phyloP scores from a whole-genome alignment of 2,797 vertebrate species.

The Protonibea diacanthus region DNA sequence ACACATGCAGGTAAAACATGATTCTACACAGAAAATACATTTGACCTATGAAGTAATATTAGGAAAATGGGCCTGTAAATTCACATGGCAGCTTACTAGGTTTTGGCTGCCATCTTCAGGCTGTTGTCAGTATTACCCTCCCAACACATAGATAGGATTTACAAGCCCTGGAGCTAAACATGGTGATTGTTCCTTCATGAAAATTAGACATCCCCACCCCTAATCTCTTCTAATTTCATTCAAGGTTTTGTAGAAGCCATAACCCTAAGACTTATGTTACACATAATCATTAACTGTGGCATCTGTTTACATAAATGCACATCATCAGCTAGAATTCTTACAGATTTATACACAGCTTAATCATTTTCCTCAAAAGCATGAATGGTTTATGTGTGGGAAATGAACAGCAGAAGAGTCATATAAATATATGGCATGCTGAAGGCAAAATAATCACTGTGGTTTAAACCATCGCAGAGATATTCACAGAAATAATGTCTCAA shows the following conservation, averaged over 20 bases:
- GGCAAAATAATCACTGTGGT: conserved; percentile 52
- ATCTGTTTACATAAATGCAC: conserved; percentile 67
- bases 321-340: conserved; percentile 56
- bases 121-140: conserved; percentile 51
- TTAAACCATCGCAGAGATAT: conserved; percentile 44
- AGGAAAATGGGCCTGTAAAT: conserved; percentile 56
- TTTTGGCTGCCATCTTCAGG: conserved; percentile 90
- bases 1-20: conserved; percentile 68
- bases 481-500: conserved; percentile 52
- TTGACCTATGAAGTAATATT: conserved; percentile 83
- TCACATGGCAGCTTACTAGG: conserved; percentile 72
- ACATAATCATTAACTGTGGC: conserved; percentile 63
- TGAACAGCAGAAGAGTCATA: conserved; percentile 46
- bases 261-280: conserved; percentile 64
- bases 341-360: conserved; percentile 65
- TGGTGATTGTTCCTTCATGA: conserved; percentile 82
- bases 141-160: conserved; percentile 53
- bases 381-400: conserved; percentile 55
- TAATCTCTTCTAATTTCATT: conserved; percentile 80
- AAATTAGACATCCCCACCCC: conserved; percentile 79
- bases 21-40: conserved; percentile 66
- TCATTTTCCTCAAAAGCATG: conserved; percentile 61
- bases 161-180: conserved; percentile 77
- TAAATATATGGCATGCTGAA: conserved; percentile 52
- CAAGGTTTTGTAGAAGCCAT: conserved; percentile 71